Conservation (phyloP, 2,888 invertebrate species). For the Sphaerophoria rueppellii region DNA sequence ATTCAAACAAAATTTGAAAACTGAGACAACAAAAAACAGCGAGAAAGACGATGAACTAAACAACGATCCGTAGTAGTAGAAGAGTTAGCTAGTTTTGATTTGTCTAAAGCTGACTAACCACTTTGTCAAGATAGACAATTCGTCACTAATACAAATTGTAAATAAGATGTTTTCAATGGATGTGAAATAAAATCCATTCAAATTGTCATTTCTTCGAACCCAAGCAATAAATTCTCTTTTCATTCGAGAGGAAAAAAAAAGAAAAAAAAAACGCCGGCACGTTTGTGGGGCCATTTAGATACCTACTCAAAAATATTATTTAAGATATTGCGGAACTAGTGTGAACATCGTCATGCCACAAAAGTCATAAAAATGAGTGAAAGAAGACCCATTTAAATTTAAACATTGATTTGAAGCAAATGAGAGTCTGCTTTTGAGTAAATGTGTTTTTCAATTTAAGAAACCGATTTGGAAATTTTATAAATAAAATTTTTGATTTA, state of each 20-base stretch:
- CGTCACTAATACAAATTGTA: slow-evolving; percentile 29
- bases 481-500: slow-evolving; percentile 7
- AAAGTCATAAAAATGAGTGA: slow-evolving; percentile 23
- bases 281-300: slow-evolving; percentile 28
- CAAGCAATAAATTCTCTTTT: slow-evolving; percentile 45
- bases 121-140: slow-evolving; percentile 19
- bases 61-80: no score
- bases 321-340: slow-evolving; percentile 62
- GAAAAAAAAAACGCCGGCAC: slow-evolving; percentile 21
- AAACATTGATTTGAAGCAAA: slow-evolving; percentile 10
- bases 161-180: slow-evolving; percentile 51
- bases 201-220: slow-evolving; percentile 33
- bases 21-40: no score
- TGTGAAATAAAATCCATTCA: slow-evolving; percentile 54
- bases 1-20: no score
- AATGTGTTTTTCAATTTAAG: neutral
- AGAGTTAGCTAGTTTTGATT: no score
- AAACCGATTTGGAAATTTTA: slow-evolving; percentile 19
- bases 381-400: slow-evolving; percentile 48
- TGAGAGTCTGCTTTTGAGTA: neutral
- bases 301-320: slow-evolving; percentile 28
- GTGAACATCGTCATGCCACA: slow-evolving; percentile 38
- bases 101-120: neutral
- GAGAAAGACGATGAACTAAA: no score
- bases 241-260: slow-evolving; percentile 12